Conservation (phyloP, 2,888 invertebrate species). For the Pollenia amentaria region DNA sequence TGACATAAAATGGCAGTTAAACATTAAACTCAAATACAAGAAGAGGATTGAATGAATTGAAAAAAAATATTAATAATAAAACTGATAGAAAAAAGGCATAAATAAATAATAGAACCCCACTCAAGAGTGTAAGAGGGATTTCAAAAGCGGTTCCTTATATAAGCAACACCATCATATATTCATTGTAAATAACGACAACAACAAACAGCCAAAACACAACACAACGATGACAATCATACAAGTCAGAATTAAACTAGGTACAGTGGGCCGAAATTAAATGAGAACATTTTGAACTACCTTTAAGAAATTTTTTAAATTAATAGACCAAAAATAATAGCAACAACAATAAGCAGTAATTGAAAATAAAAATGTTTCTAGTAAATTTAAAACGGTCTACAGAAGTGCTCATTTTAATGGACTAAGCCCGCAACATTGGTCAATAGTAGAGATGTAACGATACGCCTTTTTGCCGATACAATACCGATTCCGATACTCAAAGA, state of each 20-base stretch:
- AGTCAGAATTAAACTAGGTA: conserved; percentile 8
- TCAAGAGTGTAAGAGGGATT: conserved; percentile 69
- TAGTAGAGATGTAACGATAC: too few relatives aligned
- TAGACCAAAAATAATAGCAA: too few relatives aligned
- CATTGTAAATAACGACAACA: conserved; percentile 44
- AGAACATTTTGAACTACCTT: too few relatives aligned
- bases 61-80: conserved; percentile 40
- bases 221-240: conserved; percentile 66
- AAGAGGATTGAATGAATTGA: conserved; percentile 41
- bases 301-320: too few relatives aligned
- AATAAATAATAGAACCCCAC: conserved; percentile 66
- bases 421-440: too few relatives aligned
- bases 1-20: conserved; percentile 75
- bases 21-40: conserved; percentile 64
- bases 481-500: too few relatives aligned
- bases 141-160: conserved; percentile 74
- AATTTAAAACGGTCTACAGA: too few relatives aligned
- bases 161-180: conserved; percentile 72
- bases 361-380: too few relatives aligned
- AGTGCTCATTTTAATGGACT: too few relatives aligned
- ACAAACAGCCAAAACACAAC: conserved; percentile 27
- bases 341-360: too few relatives aligned
- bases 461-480: too few relatives aligned
- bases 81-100: conserved; percentile 50
- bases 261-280: conserved; percentile 11